These are phyloP conservation scores for Pseudomugil gertrudae DNA, from an alignment of 2,797 vertebrate genomes.

Conservation along the genomic window DNA sequence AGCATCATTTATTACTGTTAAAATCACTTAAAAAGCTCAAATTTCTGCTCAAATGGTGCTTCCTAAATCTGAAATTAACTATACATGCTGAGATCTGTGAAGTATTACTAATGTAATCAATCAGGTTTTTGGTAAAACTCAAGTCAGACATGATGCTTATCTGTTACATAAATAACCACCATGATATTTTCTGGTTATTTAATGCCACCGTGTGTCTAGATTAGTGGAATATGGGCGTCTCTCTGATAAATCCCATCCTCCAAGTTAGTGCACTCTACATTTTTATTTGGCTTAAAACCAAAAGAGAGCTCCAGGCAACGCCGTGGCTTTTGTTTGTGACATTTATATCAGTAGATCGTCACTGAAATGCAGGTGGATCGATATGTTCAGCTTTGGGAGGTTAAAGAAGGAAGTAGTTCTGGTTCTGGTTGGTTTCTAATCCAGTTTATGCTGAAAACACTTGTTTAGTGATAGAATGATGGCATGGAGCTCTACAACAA, in stretches of 20 bases:
- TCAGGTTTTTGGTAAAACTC: background rate
- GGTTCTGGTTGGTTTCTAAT: too few species aligned
- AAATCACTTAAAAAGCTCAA: slow-evolving; percentile 60
- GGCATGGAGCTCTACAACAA: background rate
- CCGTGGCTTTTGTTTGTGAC: background rate
- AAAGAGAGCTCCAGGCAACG: background rate
- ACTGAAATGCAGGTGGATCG: background rate
- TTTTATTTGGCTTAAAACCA: slow-evolving; percentile 3
- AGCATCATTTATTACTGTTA: slow-evolving; percentile 30
- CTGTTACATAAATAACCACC: background rate
- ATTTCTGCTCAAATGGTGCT: too few species aligned
- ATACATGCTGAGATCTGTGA: background rate
- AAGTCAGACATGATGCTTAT: background rate
- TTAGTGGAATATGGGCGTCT: background rate
- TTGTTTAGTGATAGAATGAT: too few species aligned
- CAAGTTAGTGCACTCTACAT: background rate
- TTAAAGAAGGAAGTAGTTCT: too few species aligned
- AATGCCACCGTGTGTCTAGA: background rate
- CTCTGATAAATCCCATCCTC: slow-evolving; percentile 6
- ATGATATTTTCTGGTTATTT: background rate
- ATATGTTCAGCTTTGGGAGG: too few species aligned
- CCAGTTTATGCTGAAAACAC: too few species aligned
- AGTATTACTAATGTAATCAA: background rate
- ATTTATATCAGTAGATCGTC: background rate
- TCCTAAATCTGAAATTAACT: background rate